These are phyloP conservation scores for Hymenochirus boettgeri DNA, from an alignment of 2,113 vertebrate genomes.

Conservation along the genomic window DNA sequence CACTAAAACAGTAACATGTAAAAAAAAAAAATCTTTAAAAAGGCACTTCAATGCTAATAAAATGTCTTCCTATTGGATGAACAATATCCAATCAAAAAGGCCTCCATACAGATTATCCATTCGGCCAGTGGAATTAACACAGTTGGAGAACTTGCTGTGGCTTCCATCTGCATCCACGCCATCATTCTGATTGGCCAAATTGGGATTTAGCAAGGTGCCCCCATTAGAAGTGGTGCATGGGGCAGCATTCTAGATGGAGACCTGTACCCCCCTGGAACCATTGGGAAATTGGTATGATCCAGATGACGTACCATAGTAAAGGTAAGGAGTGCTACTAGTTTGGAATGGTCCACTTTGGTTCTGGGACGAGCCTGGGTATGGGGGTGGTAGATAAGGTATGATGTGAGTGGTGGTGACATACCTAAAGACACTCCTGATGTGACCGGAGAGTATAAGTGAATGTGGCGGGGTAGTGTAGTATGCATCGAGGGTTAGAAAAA, in stretches of 20 bases:
- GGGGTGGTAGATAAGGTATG: conserved; percentile 97
- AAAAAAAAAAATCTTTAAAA: too few relatives aligned
- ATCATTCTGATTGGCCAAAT: conserved; percentile 90
- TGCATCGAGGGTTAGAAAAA: too few relatives aligned
- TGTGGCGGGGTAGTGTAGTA: too few relatives aligned
- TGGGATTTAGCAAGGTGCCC: conserved; percentile 91
- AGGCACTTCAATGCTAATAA: too few relatives aligned
- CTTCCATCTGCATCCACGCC: conserved; percentile 93
- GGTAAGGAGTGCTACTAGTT: conserved; percentile 98
- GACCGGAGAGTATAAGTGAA: too few relatives aligned
- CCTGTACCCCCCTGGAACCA: conserved; percentile 94
- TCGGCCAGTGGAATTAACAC: conserved; percentile 91
- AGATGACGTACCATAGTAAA: conserved; percentile 97
- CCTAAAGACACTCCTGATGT: too few relatives aligned
- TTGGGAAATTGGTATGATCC: conserved; percentile 96
- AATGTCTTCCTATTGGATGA: too few relatives aligned
- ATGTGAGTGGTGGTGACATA: conserved; percentile 94
- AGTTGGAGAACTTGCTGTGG: conserved; percentile 96
- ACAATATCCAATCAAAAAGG: too few relatives aligned
- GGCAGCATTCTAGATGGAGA: conserved; percentile 95
- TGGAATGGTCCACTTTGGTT: conserved; percentile 98
- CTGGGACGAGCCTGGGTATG: conserved; percentile 96
- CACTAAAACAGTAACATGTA: too few relatives aligned
- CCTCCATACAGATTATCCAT: conserved; percentile 98
- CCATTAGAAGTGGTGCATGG: conserved; percentile 95